Conservation (phyloP, 2,113 vertebrate genomes). For the Melospiza georgiana region DNA sequence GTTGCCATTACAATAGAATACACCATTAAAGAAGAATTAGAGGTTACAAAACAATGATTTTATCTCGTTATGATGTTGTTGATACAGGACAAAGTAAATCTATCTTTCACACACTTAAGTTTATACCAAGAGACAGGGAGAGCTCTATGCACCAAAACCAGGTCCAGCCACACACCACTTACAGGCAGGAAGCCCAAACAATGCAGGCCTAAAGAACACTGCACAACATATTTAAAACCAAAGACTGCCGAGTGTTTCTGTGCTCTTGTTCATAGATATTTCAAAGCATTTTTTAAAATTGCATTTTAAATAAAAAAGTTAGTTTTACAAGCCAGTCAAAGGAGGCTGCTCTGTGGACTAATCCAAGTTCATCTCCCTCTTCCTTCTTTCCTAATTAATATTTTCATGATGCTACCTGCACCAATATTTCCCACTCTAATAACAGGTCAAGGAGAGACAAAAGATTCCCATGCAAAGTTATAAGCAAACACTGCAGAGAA, state of each 20-base stretch:
- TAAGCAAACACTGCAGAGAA: neutral
- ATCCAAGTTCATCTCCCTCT: neutral
- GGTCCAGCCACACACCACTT: neutral
- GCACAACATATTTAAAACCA: neutral
- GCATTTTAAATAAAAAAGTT: neutral
- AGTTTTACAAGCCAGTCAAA: neutral
- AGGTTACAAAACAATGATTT: neutral
- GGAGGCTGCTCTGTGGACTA: neutral
- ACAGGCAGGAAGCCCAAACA: neutral
- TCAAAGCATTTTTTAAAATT: neutral
- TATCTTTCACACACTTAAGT: neutral
- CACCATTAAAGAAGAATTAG: neutral
- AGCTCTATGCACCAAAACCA: neutral
- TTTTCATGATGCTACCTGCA: neutral
- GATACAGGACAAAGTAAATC: neutral
- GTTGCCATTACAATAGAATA: neutral
- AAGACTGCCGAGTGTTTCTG: neutral
- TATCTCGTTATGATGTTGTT: neutral
- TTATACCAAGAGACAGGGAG: neutral
- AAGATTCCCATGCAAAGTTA: neutral
- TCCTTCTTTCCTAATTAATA: neutral
- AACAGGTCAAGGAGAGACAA: neutral
- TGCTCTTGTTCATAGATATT: neutral
- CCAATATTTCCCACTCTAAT: neutral
- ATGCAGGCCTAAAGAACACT: neutral